phyloP scores from a whole-genome alignment of 2,113 vertebrate genomes.

The Platysternon megacephalum region DNA sequence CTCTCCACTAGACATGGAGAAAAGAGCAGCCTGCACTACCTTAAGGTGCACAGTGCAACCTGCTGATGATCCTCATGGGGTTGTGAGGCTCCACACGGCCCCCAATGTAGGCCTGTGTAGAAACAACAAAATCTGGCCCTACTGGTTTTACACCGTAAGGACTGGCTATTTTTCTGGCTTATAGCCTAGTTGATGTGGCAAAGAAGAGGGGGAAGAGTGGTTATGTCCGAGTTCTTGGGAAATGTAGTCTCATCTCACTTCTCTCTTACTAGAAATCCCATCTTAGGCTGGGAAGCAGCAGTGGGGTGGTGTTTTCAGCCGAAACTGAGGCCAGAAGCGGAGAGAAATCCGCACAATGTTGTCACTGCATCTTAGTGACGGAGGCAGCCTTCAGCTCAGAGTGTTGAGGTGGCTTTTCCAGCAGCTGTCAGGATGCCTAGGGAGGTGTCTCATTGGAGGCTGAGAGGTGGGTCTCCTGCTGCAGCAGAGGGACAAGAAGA shows the following conservation, averaged over 20 bases:
- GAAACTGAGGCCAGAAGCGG: background rate
- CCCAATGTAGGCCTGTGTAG: background rate
- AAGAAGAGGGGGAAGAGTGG: background rate
- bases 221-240: background rate
- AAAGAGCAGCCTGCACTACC: conserved; percentile 1
- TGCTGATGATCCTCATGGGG: background rate
- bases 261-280: background rate
- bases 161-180: background rate
- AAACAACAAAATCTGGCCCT: background rate
- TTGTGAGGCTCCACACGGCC: background rate
- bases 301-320: background rate
- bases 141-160: background rate
- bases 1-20: background rate
- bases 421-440: background rate
- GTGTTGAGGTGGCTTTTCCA: background rate
- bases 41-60: background rate
- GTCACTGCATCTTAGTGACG: too few species aligned
- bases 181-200: background rate
- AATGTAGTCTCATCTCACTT: background rate
- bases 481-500: background rate
- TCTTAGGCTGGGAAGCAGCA: background rate
- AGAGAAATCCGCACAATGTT: background rate
- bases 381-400: background rate
- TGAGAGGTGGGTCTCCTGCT: background rate
- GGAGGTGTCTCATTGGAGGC: background rate